Evolutionary conservation across 2,888 invertebrate genomes (phyloP).

Genomic region (Neoitamus cyanurus): DNA sequence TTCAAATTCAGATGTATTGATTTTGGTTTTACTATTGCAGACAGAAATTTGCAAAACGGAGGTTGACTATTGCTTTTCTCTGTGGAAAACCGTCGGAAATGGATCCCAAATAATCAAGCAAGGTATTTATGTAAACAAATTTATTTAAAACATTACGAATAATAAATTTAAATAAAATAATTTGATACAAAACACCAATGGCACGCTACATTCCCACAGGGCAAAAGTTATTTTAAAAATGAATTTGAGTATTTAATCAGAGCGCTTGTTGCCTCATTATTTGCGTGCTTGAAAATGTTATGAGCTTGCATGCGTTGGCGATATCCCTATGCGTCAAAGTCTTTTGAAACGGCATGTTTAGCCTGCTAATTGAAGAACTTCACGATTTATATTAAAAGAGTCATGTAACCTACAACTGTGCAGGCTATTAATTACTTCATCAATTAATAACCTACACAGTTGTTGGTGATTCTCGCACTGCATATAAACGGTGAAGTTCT

Average conservation of each 20-base stretch:
- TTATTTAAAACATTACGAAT: neutral
- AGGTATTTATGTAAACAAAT: slow-evolving; percentile 65
- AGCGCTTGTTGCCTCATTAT: slow-evolving; percentile 9
- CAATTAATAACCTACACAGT: no score
- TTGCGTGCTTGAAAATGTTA: slow-evolving; percentile 15
- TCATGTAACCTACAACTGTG: no score
- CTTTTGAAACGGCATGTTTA: slow-evolving; percentile 28
- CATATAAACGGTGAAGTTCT: slow-evolving; percentile 20
- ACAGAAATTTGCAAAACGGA: slow-evolving; percentile 65
- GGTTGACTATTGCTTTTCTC: slow-evolving; percentile 76
- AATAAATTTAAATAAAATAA: neutral
- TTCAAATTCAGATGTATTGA: neutral
- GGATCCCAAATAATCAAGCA: slow-evolving; percentile 76
- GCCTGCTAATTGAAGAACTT: no score
- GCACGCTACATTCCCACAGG: neutral
- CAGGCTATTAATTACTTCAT: no score
- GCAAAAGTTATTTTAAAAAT: neutral
- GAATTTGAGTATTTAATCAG: neutral
- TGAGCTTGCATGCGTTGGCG: slow-evolving; percentile 16
- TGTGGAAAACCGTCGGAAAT: slow-evolving; percentile 74
- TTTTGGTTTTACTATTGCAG: neutral
- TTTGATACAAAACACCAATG: neutral
- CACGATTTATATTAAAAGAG: no score
- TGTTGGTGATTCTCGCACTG: no score
- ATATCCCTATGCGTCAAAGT: slow-evolving; percentile 43